Percentiles rank a stretch among this genome's conserved stretches.
phyloP scores from a whole-genome alignment of 2,113 vertebrate species.

The Laterallus jamaicensis region DNA sequence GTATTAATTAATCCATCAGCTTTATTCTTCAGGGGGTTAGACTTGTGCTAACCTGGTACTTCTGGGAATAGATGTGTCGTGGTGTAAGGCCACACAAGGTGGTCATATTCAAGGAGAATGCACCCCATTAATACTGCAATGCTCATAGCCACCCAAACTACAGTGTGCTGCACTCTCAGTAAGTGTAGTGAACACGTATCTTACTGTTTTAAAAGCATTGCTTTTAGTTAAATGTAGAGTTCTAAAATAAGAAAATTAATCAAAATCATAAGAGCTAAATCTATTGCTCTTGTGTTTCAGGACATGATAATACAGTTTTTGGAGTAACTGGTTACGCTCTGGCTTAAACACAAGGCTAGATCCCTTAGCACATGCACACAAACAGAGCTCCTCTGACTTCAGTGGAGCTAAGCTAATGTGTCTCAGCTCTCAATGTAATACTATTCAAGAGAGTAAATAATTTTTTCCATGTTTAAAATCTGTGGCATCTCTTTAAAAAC shows the following conservation, averaged over 20 bases:
- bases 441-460: not conserved
- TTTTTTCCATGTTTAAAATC: not conserved
- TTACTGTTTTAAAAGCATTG: not conserved
- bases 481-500: not conserved
- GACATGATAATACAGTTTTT: not conserved
- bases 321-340: not conserved
- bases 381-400: not conserved
- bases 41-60: not conserved
- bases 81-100: not conserved
- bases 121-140: fast-evolving
- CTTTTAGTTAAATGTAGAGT: not conserved
- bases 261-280: not conserved
- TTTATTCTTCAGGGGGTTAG: not conserved
- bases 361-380: not conserved
- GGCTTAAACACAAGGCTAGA: not conserved
- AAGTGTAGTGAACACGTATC: not conserved
- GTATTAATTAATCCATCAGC: not conserved
- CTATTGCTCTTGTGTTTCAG: not conserved
- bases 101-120: not conserved
- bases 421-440: not conserved
- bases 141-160: not conserved
- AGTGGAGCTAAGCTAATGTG: not conserved
- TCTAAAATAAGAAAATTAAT: not conserved
- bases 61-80: not conserved
- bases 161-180: fast-evolving